Evolutionary conservation across 1,140 invertebrate genomes (phyloP).

Genomic region (Pristionchus pacificus): DNA sequence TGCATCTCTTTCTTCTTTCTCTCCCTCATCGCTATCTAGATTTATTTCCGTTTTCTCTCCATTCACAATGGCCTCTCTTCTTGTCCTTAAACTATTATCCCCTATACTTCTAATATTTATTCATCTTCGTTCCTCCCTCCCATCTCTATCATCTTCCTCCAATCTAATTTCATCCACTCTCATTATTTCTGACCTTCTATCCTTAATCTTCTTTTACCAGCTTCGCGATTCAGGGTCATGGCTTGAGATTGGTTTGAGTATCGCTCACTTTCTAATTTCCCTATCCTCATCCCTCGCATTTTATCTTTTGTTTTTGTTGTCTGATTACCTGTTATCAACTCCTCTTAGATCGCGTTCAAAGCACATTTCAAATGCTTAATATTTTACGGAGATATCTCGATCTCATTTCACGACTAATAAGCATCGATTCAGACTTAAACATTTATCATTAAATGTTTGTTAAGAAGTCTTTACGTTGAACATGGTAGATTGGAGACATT

Average conservation of each 20-base stretch:
- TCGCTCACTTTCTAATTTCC: not conserved
- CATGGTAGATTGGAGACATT: too few relatives aligned
- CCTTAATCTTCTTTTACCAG: not conserved
- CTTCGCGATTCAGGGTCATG: not conserved
- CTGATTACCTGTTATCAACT: not conserved
- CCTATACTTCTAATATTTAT: constrained; percentile 68
- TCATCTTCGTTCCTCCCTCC: not conserved
- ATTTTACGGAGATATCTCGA: too few relatives aligned
- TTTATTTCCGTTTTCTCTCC: constrained; percentile 86
- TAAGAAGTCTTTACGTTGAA: too few relatives aligned
- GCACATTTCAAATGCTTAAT: too few relatives aligned
- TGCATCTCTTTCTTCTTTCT: not conserved
- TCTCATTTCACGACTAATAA: too few relatives aligned
- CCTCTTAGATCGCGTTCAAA: too few relatives aligned
- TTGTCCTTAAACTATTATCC: constrained; percentile 79
- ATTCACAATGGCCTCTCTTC: constrained; percentile 78
- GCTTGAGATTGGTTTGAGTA: not conserved
- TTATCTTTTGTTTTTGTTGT: not conserved
- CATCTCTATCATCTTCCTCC: not conserved
- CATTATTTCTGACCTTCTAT: not conserved
- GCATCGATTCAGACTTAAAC: too few relatives aligned
- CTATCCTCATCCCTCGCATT: not conserved
- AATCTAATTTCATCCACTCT: not conserved
- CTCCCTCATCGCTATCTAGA: constrained; percentile 77
- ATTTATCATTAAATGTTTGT: too few relatives aligned